Conservation (phyloP, 2,113 vertebrate species). For the Passer montanus region DNA sequence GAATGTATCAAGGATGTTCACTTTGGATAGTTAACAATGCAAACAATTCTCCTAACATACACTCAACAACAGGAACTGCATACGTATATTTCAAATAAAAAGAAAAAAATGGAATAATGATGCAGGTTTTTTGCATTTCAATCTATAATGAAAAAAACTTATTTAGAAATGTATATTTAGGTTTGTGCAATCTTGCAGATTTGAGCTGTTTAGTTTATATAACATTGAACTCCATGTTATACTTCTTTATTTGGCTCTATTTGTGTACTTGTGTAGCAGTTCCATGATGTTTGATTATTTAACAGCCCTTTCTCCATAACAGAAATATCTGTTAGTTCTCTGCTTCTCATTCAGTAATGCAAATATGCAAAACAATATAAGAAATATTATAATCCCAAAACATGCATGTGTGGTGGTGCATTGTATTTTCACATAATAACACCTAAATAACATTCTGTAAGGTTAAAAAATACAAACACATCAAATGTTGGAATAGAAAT, state of each 20-base stretch:
- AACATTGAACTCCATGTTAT: background rate
- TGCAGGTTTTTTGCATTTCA: background rate
- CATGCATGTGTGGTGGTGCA: fast-evolving
- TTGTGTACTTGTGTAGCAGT: background rate
- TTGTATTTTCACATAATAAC: background rate
- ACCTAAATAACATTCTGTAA: background rate
- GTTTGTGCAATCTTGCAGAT: background rate
- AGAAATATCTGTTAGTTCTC: background rate
- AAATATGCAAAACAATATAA: background rate
- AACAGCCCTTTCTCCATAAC: background rate
- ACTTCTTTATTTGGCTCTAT: background rate
- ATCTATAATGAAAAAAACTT: background rate
- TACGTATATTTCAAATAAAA: background rate
- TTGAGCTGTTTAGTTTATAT: background rate
- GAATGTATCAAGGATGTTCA: background rate
- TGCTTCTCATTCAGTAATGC: background rate
- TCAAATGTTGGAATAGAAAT: background rate
- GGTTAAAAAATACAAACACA: background rate
- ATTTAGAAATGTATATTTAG: background rate
- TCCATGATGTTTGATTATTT: background rate
- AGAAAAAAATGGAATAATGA: fast-evolving
- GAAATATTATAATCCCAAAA: background rate
- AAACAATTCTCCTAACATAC: background rate
- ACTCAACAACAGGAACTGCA: background rate
- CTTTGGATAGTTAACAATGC: background rate